Evolutionary conservation across 2,113 vertebrate genomes (phyloP), one percentile per base, ranked within the genome.

Genomic region (Gracilinanus agilis): DNA sequence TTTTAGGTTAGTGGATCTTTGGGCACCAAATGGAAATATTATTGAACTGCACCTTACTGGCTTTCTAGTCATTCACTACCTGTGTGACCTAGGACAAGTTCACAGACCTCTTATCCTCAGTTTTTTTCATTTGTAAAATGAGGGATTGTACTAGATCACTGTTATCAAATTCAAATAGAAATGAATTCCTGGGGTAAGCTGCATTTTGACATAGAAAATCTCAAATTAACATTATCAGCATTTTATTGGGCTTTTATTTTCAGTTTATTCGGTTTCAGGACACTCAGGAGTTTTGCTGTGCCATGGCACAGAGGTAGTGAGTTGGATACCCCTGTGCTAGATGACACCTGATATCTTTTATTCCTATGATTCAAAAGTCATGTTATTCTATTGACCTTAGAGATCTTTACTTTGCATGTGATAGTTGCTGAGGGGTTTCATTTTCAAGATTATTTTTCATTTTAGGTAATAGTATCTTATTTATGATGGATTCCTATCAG

Each of bases 381-480:
- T 6, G 1, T n/a, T 49, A 40, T 67, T 93, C 25, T 88, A 0
- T 40, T 90, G 55, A 53, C 7, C 0, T 11, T 34, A 44, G 55
- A 75, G 61, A 53, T 44, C 21, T 24, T 44, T 25, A 44, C 27
- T 53, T 5, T 55, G 89, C 55, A 44, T 55, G 89, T 89, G 88
- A 34, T 61, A 54, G 12, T 29, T 92, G 54, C 49, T 91, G 11
- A 7, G 13, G 24, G 13, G 49, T 5, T 89, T 95, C 67, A 27
- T 94, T 93, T 94, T 49, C 89, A 93, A 49, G 2, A 9, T 54
- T 24, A 19, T 61, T 90, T 94, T 96, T 93, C 54, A 61, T 94
- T 92, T 90, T 88, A 23, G 58, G 91, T 27, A 89, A 13, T 93
- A 67, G 44, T 90, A 53, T 6, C 89, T 55, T 93, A 49, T 94